Conservation (phyloP, 1,140 invertebrate species). For the Pectinophora gossypiella region DNA sequence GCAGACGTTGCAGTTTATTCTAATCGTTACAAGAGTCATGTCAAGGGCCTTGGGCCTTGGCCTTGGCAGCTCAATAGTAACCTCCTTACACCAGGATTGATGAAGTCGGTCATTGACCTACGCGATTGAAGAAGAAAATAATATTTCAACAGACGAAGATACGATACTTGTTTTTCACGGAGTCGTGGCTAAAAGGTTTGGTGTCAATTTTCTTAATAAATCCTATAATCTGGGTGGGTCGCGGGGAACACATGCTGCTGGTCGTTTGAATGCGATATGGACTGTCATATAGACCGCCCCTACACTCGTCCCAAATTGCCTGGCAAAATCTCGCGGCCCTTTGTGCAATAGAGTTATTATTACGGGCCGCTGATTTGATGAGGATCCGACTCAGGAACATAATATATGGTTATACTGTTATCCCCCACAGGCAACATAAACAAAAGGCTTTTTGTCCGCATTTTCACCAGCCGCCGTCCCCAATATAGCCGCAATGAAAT, state of each 20-base stretch:
- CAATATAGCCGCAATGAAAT: not conserved
- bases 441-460: not conserved
- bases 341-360: conserved; percentile 63
- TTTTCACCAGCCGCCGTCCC: not conserved
- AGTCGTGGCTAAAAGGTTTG: too few relatives aligned
- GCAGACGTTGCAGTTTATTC: too few relatives aligned
- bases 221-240: conserved; percentile 11
- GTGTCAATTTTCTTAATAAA: conserved; percentile 10
- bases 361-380: conserved; percentile 53
- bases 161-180: too few relatives aligned
- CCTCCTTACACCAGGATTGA: too few relatives aligned
- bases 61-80: too few relatives aligned
- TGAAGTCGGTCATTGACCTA: too few relatives aligned
- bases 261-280: conserved; percentile 38
- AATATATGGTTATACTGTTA: conserved; percentile 11
- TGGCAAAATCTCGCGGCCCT: conserved; percentile 50
- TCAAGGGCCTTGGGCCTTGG: too few relatives aligned
- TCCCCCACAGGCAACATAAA: not conserved
- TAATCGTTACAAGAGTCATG: too few relatives aligned
- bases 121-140: too few relatives aligned
- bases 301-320: conserved; percentile 43
- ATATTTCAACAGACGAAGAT: too few relatives aligned
- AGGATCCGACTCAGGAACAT: conserved; percentile 23
- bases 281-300: conserved; percentile 26
- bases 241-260: conserved; percentile 26